Conservation (phyloP, 2,797 vertebrate species). For the Pitangus sulphuratus region DNA sequence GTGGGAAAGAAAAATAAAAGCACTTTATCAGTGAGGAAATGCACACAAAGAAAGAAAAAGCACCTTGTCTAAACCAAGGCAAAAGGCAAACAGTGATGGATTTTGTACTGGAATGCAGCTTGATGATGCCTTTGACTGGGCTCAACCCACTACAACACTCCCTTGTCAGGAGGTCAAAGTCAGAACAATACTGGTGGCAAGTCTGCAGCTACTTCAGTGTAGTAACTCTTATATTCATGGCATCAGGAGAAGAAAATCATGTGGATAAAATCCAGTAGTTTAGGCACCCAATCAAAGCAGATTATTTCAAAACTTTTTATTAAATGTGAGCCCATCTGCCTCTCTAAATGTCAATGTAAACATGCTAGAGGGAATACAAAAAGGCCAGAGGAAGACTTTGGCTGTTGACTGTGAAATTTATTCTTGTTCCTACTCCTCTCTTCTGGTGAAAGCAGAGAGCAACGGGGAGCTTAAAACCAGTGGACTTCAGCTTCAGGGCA, state of each 20-base stretch:
- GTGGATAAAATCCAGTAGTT: neutral
- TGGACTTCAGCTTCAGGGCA: constrained; percentile 7
- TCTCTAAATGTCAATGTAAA: constrained; percentile 26
- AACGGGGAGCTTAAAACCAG: neutral
- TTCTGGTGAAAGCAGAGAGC: constrained; percentile 20
- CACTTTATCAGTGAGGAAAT: neutral
- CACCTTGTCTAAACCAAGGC: neutral
- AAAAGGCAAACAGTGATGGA: neutral
- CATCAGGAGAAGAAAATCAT: neutral
- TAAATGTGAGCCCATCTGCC: constrained; percentile 5
- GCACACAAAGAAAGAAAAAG: neutral
- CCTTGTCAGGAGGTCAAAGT: constrained; percentile 30
- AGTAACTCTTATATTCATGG: neutral
- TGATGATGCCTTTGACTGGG: neutral
- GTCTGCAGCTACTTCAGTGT: neutral
- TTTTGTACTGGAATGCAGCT: neutral
- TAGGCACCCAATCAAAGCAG: neutral
- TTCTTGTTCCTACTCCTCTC: neutral
- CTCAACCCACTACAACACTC: neutral
- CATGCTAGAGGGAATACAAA: constrained; percentile 29
- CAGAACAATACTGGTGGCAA: constrained; percentile 44
- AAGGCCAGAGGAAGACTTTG: constrained; percentile 22
- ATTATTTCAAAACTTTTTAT: constrained; percentile 26
- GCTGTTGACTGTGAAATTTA: neutral
- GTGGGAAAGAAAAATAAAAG: neutral